phyloP scores from a whole-genome alignment of 1,140 invertebrate species.

The Magallana ariakensis region DNA sequence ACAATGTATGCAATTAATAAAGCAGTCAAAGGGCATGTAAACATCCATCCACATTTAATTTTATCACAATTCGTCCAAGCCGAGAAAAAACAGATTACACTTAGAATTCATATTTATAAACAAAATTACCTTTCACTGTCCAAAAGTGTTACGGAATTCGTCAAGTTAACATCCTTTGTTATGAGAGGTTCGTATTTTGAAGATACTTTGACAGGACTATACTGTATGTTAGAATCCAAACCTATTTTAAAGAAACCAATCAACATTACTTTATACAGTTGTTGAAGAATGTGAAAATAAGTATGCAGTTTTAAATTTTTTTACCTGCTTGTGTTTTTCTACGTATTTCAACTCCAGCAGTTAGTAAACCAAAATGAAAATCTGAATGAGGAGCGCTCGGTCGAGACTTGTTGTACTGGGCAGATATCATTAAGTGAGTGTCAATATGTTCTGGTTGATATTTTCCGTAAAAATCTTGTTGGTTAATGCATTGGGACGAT shows the following conservation, averaged over 20 bases:
- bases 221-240: not conserved
- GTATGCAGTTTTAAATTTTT: no score
- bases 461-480: constrained; percentile 40
- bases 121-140: constrained; percentile 1
- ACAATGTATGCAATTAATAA: no score
- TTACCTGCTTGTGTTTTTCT: not conserved
- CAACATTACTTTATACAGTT: not conserved
- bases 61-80: no score
- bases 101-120: no score
- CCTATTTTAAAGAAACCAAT: not conserved
- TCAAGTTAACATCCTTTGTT: not conserved
- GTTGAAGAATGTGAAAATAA: no score
- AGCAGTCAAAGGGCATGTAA: no score
- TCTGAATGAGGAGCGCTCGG: not conserved
- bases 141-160: not conserved
- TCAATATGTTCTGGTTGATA: constrained; percentile 7
- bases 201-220: not conserved
- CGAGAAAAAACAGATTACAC: no score
- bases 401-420: not conserved
- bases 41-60: no score
- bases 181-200: not conserved
- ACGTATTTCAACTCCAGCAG: not conserved
- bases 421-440: not conserved
- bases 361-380: constrained; percentile 4
- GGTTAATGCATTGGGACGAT: not conserved